Conservation (phyloP, 1,140 invertebrate genomes). For the Ctenoplectra terminalis region DNA sequence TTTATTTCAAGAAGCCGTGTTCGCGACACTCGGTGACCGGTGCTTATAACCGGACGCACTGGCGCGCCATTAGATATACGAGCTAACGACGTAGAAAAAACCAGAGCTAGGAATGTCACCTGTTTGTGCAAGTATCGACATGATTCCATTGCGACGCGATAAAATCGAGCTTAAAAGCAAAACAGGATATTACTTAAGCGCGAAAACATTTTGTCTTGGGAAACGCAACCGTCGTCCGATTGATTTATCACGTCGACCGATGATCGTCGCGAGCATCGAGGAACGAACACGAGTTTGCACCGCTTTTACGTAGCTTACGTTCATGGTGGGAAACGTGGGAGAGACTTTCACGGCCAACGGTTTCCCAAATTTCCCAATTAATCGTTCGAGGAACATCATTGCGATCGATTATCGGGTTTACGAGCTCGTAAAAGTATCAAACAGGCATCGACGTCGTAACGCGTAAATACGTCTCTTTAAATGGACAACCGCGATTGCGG, state of each 20-base stretch:
- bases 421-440: slow-evolving; percentile 28
- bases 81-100: slow-evolving; percentile 50
- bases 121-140: slow-evolving; percentile 67
- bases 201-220: slow-evolving; percentile 64
- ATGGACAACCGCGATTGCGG: not conserved
- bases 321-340: no score
- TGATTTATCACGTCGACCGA: slow-evolving; percentile 43
- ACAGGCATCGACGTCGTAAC: not conserved
- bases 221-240: slow-evolving; percentile 49
- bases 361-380: slow-evolving; percentile 22
- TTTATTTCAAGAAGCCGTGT: slow-evolving; percentile 48
- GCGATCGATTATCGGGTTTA: slow-evolving; percentile 29
- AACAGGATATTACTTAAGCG: slow-evolving; percentile 65
- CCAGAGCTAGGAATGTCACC: slow-evolving; percentile 64
- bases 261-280: slow-evolving; percentile 22
- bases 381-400: slow-evolving; percentile 6
- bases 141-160: slow-evolving; percentile 48
- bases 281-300: no score
- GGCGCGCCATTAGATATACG: slow-evolving; percentile 62
- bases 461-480: not conserved
- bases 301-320: no score
- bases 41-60: slow-evolving; percentile 60
- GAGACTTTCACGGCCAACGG: no score
- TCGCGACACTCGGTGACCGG: slow-evolving; percentile 36
- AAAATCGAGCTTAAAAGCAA: slow-evolving; percentile 58